Percentiles rank a stretch among this genome's conserved stretches.
Evolutionary conservation across 1,140 invertebrate genomes (phyloP).

Genomic region (Drosophila prosaltans): DNA sequence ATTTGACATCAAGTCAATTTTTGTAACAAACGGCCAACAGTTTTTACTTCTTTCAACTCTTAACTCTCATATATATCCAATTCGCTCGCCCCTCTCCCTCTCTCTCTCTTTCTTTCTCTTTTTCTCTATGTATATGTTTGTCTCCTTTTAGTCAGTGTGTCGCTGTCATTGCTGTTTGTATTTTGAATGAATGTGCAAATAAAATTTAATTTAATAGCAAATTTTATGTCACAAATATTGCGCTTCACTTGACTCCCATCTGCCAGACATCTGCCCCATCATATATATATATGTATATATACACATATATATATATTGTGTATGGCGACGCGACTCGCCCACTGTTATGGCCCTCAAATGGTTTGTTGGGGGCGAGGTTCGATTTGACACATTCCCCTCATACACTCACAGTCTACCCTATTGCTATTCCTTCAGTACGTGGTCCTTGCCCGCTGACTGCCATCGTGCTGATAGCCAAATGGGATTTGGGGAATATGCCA

Average conservation of each 20-base stretch:
- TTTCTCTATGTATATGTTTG: background rate
- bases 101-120: background rate
- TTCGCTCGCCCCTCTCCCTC: background rate
- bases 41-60: background rate
- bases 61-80: conserved; percentile 2
- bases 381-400: conserved; percentile 42
- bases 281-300: background rate
- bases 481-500: conserved; percentile 71
- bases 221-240: conserved; percentile 58
- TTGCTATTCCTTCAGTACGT: background rate
- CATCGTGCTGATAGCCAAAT: conserved; percentile 70
- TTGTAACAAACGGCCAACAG: conserved; percentile 36
- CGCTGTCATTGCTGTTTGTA: conserved; percentile 29
- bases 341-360: conserved; percentile 69
- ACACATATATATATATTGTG: background rate
- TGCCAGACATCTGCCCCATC: conserved; percentile 9
- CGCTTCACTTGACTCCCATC: conserved; percentile 42
- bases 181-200: conserved; percentile 78
- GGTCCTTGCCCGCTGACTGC: conserved; percentile 12
- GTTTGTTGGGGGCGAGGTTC: conserved; percentile 30
- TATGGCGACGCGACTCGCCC: conserved; percentile 29
- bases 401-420: background rate
- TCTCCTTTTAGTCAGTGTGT: conserved; percentile 17
- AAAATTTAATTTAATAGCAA: conserved; percentile 74
- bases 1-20: conserved; percentile 65